phyloP scores from a whole-genome alignment of 2,888 invertebrate species.

The Melanostoma scalare region DNA sequence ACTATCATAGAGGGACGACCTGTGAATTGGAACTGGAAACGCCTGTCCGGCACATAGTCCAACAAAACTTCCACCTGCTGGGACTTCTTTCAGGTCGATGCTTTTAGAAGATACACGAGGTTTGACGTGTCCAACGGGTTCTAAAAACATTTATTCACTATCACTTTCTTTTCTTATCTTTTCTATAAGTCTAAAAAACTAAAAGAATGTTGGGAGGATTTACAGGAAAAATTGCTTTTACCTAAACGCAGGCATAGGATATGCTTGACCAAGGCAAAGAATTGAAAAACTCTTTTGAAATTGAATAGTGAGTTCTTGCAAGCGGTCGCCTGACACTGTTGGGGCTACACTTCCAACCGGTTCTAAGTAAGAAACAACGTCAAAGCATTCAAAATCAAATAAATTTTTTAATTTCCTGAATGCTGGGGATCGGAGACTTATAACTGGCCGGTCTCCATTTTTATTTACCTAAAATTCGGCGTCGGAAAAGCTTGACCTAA shows the following conservation, averaged over 20 bases:
- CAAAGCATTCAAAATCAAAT: not conserved
- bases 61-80: slow-evolving; percentile 73
- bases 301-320: slow-evolving; percentile 83
- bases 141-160: slow-evolving; percentile 73
- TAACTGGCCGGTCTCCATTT: slow-evolving; percentile 38
- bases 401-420: slow-evolving; percentile 64
- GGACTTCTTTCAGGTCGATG: slow-evolving; percentile 79
- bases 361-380: slow-evolving; percentile 82
- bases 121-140: slow-evolving; percentile 80
- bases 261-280: slow-evolving; percentile 89
- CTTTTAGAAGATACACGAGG: slow-evolving; percentile 79
- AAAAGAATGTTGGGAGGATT: slow-evolving; percentile 34
- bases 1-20: slow-evolving; percentile 82
- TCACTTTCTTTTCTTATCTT: not conserved
- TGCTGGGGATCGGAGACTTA: slow-evolving; percentile 26
- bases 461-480: slow-evolving; percentile 83
- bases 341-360: slow-evolving; percentile 87
- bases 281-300: slow-evolving; percentile 84
- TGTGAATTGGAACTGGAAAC: slow-evolving; percentile 85
- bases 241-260: slow-evolving; percentile 89
- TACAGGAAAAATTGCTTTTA: slow-evolving; percentile 81
- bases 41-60: slow-evolving; percentile 83
- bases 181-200: not conserved
- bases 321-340: slow-evolving; percentile 84
- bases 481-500: slow-evolving; percentile 84